Percentiles rank a stretch among this genome's conserved stretches.
These are phyloP conservation scores for Allobates femoralis DNA, from an alignment of 2,797 vertebrate genomes.

Conservation along the genomic window DNA sequence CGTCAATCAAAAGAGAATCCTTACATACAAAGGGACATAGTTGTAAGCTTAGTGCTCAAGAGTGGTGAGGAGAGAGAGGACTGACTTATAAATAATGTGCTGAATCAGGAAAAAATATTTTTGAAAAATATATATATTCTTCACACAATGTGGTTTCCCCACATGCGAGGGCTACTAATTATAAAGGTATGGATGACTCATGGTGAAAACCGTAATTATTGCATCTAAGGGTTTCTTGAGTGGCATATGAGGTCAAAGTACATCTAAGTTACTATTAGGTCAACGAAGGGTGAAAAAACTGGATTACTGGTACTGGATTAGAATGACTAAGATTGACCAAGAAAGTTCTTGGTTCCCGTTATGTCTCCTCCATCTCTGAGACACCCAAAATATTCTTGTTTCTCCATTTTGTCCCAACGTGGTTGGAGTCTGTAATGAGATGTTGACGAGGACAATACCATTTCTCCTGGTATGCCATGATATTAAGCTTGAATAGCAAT, in stretches of 20 bases:
- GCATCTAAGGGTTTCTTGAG: background rate
- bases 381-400: background rate
- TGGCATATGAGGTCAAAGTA: background rate
- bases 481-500: background rate
- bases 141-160: conserved; percentile 15
- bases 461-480: background rate
- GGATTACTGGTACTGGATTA: too few relatives aligned
- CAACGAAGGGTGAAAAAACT: background rate
- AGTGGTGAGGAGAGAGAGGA: conserved; percentile 5
- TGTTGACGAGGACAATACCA: background rate
- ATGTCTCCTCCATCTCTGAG: background rate
- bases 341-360: background rate
- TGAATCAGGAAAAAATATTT: conserved; percentile 29
- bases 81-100: conserved; percentile 28
- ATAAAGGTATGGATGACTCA: conserved; percentile 10
- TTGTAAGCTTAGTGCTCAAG: background rate
- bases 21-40: background rate
- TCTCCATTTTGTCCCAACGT: background rate
- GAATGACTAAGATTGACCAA: background rate
- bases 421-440: background rate
- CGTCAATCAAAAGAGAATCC: background rate
- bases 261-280: background rate
- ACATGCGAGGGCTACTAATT: conserved; percentile 30
- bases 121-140: background rate
- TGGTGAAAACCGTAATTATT: background rate